phyloP scores from a whole-genome alignment of 2,888 invertebrate species.

The Rhamnusium bicolor region DNA sequence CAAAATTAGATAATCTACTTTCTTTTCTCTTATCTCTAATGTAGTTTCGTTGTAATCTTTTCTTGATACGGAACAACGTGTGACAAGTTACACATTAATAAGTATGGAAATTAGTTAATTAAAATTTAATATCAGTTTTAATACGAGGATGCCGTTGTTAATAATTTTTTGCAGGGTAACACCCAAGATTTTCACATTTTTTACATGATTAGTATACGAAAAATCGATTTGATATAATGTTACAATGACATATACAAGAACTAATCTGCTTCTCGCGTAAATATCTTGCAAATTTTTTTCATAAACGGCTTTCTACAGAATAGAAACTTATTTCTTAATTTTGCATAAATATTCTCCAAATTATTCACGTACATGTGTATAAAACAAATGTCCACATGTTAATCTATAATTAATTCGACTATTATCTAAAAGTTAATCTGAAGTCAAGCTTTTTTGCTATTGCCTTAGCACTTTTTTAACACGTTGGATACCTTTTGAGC shows the following conservation, averaged over 20 bases:
- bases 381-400: not conserved
- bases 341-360: not conserved
- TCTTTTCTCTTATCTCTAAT: not conserved
- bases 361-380: not conserved
- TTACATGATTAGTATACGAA: not conserved
- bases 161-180: not conserved
- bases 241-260: not conserved
- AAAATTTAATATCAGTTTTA: not conserved
- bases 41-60: not conserved
- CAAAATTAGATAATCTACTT: no score
- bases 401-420: conserved; percentile 8
- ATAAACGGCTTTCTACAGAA: conserved; percentile 8
- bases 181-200: not conserved
- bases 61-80: not conserved
- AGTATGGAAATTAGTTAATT: not conserved
- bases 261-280: not conserved
- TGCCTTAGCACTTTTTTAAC: not conserved
- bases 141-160: not conserved
- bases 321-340: conserved; percentile 6
- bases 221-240: not conserved
- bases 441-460: conserved; percentile 1
- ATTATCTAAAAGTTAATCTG: conserved; percentile 11
- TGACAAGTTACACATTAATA: not conserved
- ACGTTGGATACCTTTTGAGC: not conserved
- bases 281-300: not conserved